Evolutionary conservation across 1,140 invertebrate species (phyloP), one percentile per base, ranked within the genome.

Genomic region (Platyscapa corneri): DNA sequence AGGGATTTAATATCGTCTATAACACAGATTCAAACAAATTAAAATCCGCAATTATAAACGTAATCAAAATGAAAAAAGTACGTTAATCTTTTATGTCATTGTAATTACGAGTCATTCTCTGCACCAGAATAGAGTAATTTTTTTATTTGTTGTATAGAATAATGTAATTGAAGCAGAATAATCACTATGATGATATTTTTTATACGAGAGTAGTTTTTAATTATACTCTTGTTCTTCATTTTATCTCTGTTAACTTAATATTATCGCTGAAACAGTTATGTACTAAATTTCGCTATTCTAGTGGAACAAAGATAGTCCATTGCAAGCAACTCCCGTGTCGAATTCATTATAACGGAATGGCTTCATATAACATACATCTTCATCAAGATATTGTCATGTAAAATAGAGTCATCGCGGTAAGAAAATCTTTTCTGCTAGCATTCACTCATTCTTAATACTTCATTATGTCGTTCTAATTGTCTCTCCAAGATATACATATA

Each of bases 341-440:
- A 67, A 80, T 67, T 80, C 60, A 60, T 64, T 46, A 80, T 67
- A 80, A 80, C 39, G 64, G 37, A 67, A 46, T 39, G 56, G 5
- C 56, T 30, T 79, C 37, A 34, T 46, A 32, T 20, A 37, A 10
- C 67, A 32, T 30, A 56, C 46, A 14, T 81, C 39, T 82, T 82
- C 67, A 53, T 81, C 80, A 74, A 37, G 42, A 56, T 72, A 74
- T 82, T 82, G 46, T 82, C 46, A 82, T 42, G 70, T 67, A 37
- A 46, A 20, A 30, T 27, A 46, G 14, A 32, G 64, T 46, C 32
- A 60, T 80, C 60, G 37, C 37, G 37, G 16, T 67, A 46, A 65
- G 60, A 6, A 80, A 46, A 67, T 67, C 60, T 65, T 74, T 32
- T 76, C n/a, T 8, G 56, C 18, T 30, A 10, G 27, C n/a, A 49